Base-by-base conservation (phyloP, 2,888 invertebrate genomes). In the Deroplatys truncata region DNA sequence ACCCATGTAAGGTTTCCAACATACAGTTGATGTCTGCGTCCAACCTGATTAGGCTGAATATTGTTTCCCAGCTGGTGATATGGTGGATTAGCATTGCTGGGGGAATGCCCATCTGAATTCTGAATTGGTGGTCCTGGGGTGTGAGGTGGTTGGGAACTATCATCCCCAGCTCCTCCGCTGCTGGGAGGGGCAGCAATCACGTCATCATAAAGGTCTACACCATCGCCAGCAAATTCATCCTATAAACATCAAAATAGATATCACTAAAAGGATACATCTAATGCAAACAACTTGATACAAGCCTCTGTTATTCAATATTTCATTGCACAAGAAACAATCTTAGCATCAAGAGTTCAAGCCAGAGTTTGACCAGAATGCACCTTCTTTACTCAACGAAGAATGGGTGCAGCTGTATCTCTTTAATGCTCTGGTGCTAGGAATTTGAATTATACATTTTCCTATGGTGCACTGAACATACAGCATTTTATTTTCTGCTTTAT, bases 1-100 rank as follows among this genome's bases (percentile, higher is more conserved):
- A 98, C 98, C 99, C 99, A 99, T 92, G 99, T 99, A 92, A 99
- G 96, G 94, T 99, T 99, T 92, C 99, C 99, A 93, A 99, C 97
- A 94, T 99, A 99, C 85, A 99, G 95, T 93, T 98, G 98, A 93
- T 97, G 97, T 92, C 98, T 96, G 92, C 98, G 95, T 85, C 96
- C 96, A 92, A 96, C 94, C 91, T 95, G 95, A 93, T 96, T 96
- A 91, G 96, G 96, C 91, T 95, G 95, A 91, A 95, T 95, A 92
- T 95, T 96, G 92, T 96, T 96, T 92, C 96, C 96, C 93, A 96
- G 95, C 91, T 95, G 95, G 94, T 96, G 96, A 91, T 97, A 96
- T 88, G 95, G 94, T 91, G 95, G 95, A 92, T 96, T 96, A 90
- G 96, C 96, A 93, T 96, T 96, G n/a, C 92, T 92, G 82, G 94